Evolutionary conservation across 2,797 vertebrate genomes (phyloP).

Genomic region (Periparus ater): DNA sequence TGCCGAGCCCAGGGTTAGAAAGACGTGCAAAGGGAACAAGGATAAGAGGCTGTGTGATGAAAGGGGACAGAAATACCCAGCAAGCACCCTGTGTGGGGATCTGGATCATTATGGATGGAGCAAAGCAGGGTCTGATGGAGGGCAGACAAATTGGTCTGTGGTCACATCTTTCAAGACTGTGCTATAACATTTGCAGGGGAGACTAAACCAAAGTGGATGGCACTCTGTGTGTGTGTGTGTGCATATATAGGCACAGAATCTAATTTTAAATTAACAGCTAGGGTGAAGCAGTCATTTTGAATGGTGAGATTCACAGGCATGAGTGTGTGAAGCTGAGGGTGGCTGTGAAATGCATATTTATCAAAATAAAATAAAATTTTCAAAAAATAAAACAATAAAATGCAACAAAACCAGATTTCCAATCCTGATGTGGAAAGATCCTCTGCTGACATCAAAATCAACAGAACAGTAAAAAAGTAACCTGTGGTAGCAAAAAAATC

Average conservation of each 20-base stretch:
- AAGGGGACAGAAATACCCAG: background rate
- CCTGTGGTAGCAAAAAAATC: background rate
- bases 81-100: background rate
- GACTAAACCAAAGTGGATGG: background rate
- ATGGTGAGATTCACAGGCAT: background rate
- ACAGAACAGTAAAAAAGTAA: background rate
- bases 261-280: constrained; percentile 3
- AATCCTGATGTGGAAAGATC: background rate
- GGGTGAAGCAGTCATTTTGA: background rate
- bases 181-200: background rate
- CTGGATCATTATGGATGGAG: background rate
- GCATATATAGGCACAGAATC: fast-evolving
- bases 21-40: background rate
- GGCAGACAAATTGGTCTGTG: background rate
- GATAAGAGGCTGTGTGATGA: background rate
- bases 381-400: background rate
- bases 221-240: background rate
- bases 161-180: background rate
- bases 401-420: background rate
- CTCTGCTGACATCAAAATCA: background rate
- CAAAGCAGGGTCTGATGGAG: background rate
- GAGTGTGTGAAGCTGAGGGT: background rate
- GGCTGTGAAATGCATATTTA: background rate
- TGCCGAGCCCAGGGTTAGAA: background rate
- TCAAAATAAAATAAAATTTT: background rate